phyloP scores from a whole-genome alignment of 2,797 vertebrate species.

The Pelodytes ibericus region DNA sequence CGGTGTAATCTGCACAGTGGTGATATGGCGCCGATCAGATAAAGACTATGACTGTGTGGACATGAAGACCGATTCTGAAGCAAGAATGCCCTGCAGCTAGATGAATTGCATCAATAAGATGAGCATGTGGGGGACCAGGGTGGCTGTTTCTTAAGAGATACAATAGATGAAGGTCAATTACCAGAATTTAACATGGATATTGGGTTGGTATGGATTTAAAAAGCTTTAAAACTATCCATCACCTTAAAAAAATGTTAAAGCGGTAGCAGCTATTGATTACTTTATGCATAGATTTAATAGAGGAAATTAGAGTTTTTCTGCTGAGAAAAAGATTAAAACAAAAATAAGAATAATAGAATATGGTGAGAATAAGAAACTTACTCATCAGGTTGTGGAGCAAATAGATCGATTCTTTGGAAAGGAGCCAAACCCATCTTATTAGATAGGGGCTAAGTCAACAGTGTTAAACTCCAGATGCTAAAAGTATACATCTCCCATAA shows the following conservation, averaged over 20 bases:
- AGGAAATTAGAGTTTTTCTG: slow-evolving; percentile 29
- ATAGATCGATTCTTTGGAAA: too few species aligned
- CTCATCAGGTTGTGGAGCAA: neutral
- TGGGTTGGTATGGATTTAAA: slow-evolving; percentile 33
- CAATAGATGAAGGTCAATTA: slow-evolving; percentile 47
- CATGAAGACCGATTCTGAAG: neutral
- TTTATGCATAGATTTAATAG: slow-evolving; percentile 43
- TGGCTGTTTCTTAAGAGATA: slow-evolving; percentile 11
- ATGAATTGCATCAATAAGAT: slow-evolving; percentile 12
- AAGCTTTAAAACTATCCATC: slow-evolving; percentile 40
- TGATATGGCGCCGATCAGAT: too few species aligned
- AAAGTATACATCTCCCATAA: too few species aligned
- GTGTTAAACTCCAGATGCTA: too few species aligned
- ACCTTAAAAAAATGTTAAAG: slow-evolving; percentile 19
- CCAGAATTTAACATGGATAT: slow-evolving; percentile 32
- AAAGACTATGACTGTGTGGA: too few species aligned
- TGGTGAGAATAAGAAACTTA: neutral
- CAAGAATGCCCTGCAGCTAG: slow-evolving; percentile 10
- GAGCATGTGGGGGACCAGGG: slow-evolving; percentile 36
- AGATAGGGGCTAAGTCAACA: too few species aligned
- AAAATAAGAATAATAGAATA: slow-evolving; percentile 1
- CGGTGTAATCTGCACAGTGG: too few species aligned
- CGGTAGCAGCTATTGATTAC: slow-evolving; percentile 42
- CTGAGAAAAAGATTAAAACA: too few species aligned
- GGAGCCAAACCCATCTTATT: too few species aligned